Evolutionary conservation across 2,888 invertebrate genomes (phyloP).

Genomic region (Mactromeris polynyma): DNA sequence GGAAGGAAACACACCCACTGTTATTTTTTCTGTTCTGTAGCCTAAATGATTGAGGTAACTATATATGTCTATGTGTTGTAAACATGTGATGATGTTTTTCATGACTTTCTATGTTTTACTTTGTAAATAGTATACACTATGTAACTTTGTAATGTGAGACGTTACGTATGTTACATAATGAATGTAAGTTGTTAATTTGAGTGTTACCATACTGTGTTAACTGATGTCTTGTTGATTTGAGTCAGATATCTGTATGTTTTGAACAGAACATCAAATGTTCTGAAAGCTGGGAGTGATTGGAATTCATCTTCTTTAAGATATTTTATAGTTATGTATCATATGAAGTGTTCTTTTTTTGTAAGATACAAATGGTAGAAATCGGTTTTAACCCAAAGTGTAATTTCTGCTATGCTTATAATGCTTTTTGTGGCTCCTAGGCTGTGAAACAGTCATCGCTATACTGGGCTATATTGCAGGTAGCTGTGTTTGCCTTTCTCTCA

Average conservation of each 20-base stretch:
- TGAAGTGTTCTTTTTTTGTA: slow-evolving; percentile 46
- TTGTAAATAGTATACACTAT: slow-evolving; percentile 43
- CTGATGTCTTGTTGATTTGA: slow-evolving; percentile 45
- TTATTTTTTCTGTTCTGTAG: background rate
- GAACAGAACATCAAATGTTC: slow-evolving; percentile 75
- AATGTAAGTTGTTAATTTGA: slow-evolving; percentile 34
- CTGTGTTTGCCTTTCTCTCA: background rate
- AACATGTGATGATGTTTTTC: slow-evolving; percentile 36
- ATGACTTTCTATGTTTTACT: slow-evolving; percentile 29
- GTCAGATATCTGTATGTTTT: slow-evolving; percentile 37
- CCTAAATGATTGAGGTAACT: slow-evolving; percentile 42
- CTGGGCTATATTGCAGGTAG: slow-evolving; percentile 35
- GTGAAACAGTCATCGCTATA: slow-evolving; percentile 72
- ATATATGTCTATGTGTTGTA: slow-evolving; percentile 37
- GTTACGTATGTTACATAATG: slow-evolving; percentile 37
- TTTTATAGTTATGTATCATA: slow-evolving; percentile 57
- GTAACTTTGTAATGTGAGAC: slow-evolving; percentile 42
- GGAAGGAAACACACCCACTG: too few relatives aligned
- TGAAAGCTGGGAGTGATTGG: slow-evolving; percentile 26
- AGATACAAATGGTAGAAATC: slow-evolving; percentile 37
- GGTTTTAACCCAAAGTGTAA: slow-evolving; percentile 51
- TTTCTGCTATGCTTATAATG: slow-evolving; percentile 60
- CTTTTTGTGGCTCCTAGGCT: slow-evolving; percentile 67
- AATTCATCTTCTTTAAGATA: slow-evolving; percentile 55
- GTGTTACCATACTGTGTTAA: slow-evolving; percentile 23